Conservation (phyloP, 2,113 vertebrate species). For the Brevimyrus niger region DNA sequence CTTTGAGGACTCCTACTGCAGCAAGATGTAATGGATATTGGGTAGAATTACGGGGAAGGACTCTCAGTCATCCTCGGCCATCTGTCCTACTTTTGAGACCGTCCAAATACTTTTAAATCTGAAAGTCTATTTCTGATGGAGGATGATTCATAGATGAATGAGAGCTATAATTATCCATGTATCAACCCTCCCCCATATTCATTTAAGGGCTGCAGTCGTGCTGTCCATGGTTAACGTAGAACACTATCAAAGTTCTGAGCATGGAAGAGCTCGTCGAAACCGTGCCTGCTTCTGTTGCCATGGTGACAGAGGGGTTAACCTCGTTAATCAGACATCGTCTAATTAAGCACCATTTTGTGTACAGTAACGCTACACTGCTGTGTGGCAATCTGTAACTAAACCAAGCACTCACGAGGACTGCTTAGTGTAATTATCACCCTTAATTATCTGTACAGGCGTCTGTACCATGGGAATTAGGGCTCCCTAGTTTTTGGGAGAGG, state of each 20-base stretch:
- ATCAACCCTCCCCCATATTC: neutral
- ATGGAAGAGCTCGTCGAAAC: slow-evolving; percentile 9
- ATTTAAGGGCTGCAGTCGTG: neutral
- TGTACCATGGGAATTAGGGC: neutral
- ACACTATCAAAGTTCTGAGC: slow-evolving; percentile 13
- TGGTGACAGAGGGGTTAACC: slow-evolving; percentile 42
- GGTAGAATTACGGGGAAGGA: neutral
- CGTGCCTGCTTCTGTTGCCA: slow-evolving; percentile 36
- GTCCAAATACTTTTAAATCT: neutral
- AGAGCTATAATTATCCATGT: neutral
- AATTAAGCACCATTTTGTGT: slow-evolving; percentile 48
- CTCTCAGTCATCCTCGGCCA: neutral
- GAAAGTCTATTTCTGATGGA: neutral
- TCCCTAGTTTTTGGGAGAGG: neutral
- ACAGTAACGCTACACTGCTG: slow-evolving; percentile 50
- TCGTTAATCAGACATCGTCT: slow-evolving; percentile 47
- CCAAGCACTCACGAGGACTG: slow-evolving; percentile 24
- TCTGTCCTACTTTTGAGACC: neutral
- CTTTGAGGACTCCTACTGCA: neutral
- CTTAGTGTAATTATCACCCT: slow-evolving; percentile 32
- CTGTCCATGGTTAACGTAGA: neutral
- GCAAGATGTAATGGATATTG: neutral
- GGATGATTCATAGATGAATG: neutral
- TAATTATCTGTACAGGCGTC: slow-evolving; percentile 27
- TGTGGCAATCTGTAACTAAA: slow-evolving; percentile 36